phyloP scores from a whole-genome alignment of 2,888 invertebrate genomes.

The Druceiella hillmani region DNA sequence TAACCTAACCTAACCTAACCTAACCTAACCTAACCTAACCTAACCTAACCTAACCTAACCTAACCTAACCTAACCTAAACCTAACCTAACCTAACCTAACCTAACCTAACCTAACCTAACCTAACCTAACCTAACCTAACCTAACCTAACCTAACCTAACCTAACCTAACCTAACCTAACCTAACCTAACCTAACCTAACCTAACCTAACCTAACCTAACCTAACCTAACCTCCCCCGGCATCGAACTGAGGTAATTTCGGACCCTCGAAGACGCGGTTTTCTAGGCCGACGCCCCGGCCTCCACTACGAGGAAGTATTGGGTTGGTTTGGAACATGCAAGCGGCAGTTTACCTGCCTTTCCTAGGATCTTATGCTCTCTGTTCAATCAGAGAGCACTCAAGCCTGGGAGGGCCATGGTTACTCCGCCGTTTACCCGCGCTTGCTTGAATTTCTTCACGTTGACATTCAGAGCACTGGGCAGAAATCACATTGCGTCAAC shows the following conservation, averaged over 20 bases:
- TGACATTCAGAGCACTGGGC: too few relatives aligned
- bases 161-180: slow-evolving; percentile 3
- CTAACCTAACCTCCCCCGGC: slow-evolving; percentile 8
- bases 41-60: slow-evolving; percentile 6
- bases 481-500: too few relatives aligned
- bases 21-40: slow-evolving; percentile 6
- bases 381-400: too few relatives aligned
- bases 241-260: neutral
- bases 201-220: slow-evolving; percentile 9
- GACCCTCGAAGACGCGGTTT: too few relatives aligned
- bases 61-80: neutral
- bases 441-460: too few relatives aligned
- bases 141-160: slow-evolving; percentile 8
- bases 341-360: too few relatives aligned
- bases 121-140: slow-evolving; percentile 9
- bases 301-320: too few relatives aligned
- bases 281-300: too few relatives aligned
- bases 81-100: slow-evolving; percentile 1
- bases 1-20: slow-evolving; percentile 6
- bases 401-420: too few relatives aligned
- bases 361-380: too few relatives aligned
- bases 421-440: too few relatives aligned
- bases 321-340: too few relatives aligned
- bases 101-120: neutral
- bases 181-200: slow-evolving; percentile 9